These are phyloP conservation scores for Pangasius djambal DNA, from an alignment of 2,797 vertebrate genomes.

Conservation along the genomic window DNA sequence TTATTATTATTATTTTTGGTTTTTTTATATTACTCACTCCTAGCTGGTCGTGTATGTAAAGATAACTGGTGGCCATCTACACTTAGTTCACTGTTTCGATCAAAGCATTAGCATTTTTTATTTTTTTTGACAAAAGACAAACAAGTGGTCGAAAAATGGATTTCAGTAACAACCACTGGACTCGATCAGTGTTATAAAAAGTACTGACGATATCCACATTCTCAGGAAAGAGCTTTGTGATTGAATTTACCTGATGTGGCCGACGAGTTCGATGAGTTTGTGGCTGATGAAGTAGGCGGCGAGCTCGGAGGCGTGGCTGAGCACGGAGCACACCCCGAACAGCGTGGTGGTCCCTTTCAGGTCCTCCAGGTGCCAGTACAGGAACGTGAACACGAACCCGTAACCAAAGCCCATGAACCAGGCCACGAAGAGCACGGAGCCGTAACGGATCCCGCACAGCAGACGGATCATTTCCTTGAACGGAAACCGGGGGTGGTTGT, in stretches of 20 bases:
- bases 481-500: slow-evolving; percentile 54
- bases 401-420: slow-evolving; percentile 99
- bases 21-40: neutral
- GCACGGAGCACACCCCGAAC: slow-evolving; percentile 92
- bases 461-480: slow-evolving; percentile 81
- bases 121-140: neutral
- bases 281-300: slow-evolving; percentile 97
- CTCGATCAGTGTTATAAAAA: neutral
- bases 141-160: neutral
- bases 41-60: neutral
- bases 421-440: slow-evolving; percentile 93
- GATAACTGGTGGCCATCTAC: neutral
- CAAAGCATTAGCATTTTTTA: neutral
- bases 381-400: slow-evolving; percentile 97
- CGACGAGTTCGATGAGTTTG: slow-evolving; percentile 94
- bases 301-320: slow-evolving; percentile 93
- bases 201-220: neutral
- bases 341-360: slow-evolving; percentile 92
- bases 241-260: slow-evolving; percentile 88
- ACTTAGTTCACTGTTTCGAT: neutral
- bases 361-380: slow-evolving; percentile 97
- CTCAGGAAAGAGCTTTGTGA: neutral
- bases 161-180: neutral
- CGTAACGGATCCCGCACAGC: slow-evolving; percentile 90
- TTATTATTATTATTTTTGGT: too few relatives aligned